Conservation (phyloP, 2,113 vertebrate species). For the Sander lucioperca region DNA sequence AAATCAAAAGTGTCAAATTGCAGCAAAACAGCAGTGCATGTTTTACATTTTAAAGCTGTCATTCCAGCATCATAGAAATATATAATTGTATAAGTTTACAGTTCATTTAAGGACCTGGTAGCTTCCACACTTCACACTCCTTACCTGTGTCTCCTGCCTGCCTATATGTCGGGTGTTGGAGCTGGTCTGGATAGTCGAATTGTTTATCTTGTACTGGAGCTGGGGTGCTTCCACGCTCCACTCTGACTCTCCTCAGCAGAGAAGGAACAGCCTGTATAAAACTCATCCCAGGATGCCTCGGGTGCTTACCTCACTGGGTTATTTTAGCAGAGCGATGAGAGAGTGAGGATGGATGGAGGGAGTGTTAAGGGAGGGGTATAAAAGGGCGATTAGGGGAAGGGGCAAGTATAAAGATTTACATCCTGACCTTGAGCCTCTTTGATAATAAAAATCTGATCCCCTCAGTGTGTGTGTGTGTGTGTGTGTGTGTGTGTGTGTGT, state of each 20-base stretch:
- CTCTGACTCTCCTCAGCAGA: slow-evolving; percentile 55
- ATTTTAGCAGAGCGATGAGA: slow-evolving; percentile 78
- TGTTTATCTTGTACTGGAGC: slow-evolving; percentile 36
- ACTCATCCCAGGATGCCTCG: slow-evolving; percentile 66
- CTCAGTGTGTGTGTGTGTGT: background rate
- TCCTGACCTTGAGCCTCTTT: slow-evolving; percentile 61
- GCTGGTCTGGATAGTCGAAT: slow-evolving; percentile 24
- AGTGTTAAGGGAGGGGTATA: slow-evolving; percentile 46
- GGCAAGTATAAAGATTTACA: slow-evolving; percentile 73
- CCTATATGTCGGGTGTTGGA: slow-evolving; percentile 9
- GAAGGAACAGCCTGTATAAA: slow-evolving; percentile 66
- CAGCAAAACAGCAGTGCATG: background rate
- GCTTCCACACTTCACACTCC: slow-evolving; percentile 15
- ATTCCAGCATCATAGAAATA: background rate
- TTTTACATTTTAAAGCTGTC: background rate
- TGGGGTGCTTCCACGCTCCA: slow-evolving; percentile 55
- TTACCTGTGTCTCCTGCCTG: slow-evolving; percentile 63
- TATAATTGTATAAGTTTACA: background rate
- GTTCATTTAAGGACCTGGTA: slow-evolving; percentile 1
- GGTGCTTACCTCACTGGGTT: slow-evolving; percentile 81
- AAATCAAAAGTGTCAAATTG: background rate
- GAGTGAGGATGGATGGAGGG: slow-evolving; percentile 61
- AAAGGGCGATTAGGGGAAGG: slow-evolving; percentile 57
- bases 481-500: background rate
- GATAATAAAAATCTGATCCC: slow-evolving; percentile 81